A percentile compares a stretch with the other conserved stretches of the same genome.
Evolutionary conservation across 2,888 invertebrate species (phyloP).

Genomic region (Matsumyia berberina): DNA sequence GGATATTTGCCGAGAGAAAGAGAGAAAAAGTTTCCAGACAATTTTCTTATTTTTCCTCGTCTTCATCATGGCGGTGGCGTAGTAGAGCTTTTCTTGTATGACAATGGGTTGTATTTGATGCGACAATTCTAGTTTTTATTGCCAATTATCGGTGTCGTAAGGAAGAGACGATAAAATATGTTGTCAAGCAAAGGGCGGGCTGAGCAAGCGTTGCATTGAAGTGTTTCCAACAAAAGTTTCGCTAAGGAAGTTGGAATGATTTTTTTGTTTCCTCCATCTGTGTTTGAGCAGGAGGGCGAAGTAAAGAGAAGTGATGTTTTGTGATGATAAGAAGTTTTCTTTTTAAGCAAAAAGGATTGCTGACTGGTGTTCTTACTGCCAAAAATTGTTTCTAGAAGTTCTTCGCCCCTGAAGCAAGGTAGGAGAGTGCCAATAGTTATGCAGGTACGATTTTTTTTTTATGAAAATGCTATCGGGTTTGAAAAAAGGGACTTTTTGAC

Average conservation of each 20-base stretch:
- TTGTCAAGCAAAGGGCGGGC: constrained; percentile 35
- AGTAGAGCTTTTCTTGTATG: constrained; percentile 13
- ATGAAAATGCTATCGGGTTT: neutral
- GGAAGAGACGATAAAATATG: constrained; percentile 53
- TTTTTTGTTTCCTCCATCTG: neutral
- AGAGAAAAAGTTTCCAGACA: constrained; percentile 67
- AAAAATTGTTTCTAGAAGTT: constrained; percentile 1
- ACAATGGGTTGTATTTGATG: constrained; percentile 60
- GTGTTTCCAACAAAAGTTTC: constrained; percentile 35
- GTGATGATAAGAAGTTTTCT: constrained; percentile 9
- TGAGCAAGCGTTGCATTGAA: constrained; percentile 12
- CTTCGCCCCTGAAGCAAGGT: neutral
- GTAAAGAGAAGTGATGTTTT: neutral
- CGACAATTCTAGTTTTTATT: constrained; percentile 66
- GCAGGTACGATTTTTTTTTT: neutral
- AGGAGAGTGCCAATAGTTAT: neutral
- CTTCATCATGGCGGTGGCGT: constrained; percentile 7
- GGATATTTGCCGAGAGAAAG: constrained; percentile 42
- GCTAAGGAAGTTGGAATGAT: constrained; percentile 42
- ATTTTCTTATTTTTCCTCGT: constrained; percentile 46
- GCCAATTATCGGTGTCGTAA: constrained; percentile 67
- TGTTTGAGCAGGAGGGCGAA: neutral
- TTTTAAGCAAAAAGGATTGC: neutral
- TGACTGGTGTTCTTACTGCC: neutral
- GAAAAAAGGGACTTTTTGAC: neutral